These are phyloP conservation scores for Psettodes erumei DNA, from an alignment of 2,113 vertebrate species.

Conservation along the genomic window DNA sequence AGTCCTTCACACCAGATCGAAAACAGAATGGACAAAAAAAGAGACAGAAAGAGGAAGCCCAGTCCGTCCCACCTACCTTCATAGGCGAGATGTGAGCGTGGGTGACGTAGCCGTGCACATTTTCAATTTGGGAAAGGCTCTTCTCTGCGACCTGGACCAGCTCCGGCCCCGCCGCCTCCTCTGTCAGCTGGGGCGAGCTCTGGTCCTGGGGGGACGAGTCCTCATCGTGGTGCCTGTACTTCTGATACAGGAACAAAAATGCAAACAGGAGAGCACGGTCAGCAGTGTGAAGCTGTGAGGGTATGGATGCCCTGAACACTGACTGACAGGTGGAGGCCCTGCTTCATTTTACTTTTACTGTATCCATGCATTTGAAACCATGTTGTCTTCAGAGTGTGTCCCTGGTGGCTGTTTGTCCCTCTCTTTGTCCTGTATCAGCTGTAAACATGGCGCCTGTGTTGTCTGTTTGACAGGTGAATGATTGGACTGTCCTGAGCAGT, in stretches of 20 bases:
- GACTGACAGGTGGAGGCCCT: not conserved
- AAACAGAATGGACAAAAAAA: not conserved
- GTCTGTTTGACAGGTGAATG: slow-evolving; percentile 42
- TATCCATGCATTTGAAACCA: no score
- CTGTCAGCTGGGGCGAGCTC: slow-evolving; percentile 88
- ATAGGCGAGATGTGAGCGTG: slow-evolving; percentile 97
- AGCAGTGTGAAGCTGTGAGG: no score
- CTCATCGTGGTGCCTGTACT: slow-evolving; percentile 95
- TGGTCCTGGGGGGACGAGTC: slow-evolving; percentile 90
- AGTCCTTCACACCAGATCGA: not conserved
- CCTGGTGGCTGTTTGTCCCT: no score
- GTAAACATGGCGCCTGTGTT: no score
- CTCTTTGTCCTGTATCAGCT: no score
- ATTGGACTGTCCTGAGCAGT: not conserved
- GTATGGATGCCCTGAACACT: not conserved
- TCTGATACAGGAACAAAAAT: slow-evolving; percentile 77
- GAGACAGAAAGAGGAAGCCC: not conserved
- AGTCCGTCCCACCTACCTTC: slow-evolving; percentile 86
- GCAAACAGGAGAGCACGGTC: not conserved
- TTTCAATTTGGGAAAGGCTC: slow-evolving; percentile 95
- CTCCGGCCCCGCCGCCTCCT: slow-evolving; percentile 88
- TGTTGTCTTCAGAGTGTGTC: no score
- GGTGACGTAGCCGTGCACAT: slow-evolving; percentile 93
- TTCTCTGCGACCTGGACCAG: slow-evolving; percentile 95
- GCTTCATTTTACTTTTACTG: no score